A percentile compares a stretch with the other conserved stretches of the same genome.
phyloP scores from a whole-genome alignment of 2,113 vertebrate species.

The Notarius lentiginosus region DNA sequence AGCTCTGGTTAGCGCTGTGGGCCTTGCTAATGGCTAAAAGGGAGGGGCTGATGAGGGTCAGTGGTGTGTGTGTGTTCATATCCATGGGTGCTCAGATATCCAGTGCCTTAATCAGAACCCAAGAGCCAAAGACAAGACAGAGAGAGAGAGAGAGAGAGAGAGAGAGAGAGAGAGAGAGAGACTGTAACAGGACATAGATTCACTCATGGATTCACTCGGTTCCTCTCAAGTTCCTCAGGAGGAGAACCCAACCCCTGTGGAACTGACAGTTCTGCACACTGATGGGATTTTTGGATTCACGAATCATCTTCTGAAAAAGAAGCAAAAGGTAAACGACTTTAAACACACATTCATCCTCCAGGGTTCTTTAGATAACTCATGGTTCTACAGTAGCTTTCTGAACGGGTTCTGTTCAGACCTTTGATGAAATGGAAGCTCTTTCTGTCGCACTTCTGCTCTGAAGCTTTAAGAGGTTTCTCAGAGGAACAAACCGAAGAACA shows the following conservation, averaged over 20 bases:
- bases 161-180: background rate
- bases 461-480: background rate
- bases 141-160: background rate
- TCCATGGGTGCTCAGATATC: background rate
- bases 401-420: background rate
- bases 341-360: too few species aligned
- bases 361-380: background rate
- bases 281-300: conserved; percentile 83
- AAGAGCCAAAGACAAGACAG: background rate
- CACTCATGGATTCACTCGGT: conserved; percentile 76
- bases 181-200: background rate
- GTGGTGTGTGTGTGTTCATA: background rate
- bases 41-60: background rate
- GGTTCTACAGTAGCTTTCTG: background rate
- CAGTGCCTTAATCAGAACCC: background rate
- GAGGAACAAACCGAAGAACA: background rate
- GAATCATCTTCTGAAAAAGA: conserved; percentile 78
- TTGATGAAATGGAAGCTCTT: background rate
- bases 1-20: background rate
- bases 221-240: conserved; percentile 67
- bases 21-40: background rate
- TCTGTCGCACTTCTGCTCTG: background rate
- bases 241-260: conserved; percentile 73
- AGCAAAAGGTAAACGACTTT: conserved; percentile 70
- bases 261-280: conserved; percentile 76